Conservation (phyloP, 2,888 invertebrate genomes). For the Sepioteuthis lessoniana region DNA sequence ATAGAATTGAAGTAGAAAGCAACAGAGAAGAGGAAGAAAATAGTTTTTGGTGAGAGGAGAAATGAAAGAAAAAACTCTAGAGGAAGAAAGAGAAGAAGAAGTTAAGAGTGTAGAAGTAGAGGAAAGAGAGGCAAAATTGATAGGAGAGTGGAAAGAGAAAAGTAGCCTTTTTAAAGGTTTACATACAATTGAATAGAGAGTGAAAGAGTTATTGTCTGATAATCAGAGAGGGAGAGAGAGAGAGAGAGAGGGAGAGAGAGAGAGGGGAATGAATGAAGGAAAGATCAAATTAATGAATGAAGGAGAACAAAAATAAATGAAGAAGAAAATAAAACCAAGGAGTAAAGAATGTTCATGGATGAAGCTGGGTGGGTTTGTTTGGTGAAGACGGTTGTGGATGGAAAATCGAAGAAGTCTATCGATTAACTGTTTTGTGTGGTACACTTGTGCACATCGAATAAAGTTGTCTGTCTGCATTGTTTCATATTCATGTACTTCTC, state of each 20-base stretch:
- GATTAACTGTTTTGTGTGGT: constrained; percentile 33
- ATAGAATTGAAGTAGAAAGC: background rate
- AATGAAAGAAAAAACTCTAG: background rate
- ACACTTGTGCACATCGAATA: background rate
- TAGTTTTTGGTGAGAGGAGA: background rate
- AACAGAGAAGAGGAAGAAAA: background rate
- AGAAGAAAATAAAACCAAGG: background rate
- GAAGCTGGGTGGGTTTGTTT: background rate
- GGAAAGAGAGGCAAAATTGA: background rate
- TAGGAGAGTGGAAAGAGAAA: background rate
- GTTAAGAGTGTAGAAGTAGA: background rate
- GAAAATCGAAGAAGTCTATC: background rate
- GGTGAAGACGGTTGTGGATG: background rate
- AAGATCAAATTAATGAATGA: background rate
- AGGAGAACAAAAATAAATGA: background rate
- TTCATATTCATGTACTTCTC: background rate
- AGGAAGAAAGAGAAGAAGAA: background rate
- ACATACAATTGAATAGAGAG: background rate
- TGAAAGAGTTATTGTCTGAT: too few species aligned
- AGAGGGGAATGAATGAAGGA: background rate
- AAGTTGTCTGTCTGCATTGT: constrained; percentile 16
- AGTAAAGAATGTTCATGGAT: background rate
- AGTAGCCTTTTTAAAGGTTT: background rate
- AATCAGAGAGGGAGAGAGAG: too few species aligned
- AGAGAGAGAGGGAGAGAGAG: too few species aligned